Evolutionary conservation across 1,140 invertebrate genomes (phyloP).

Genomic region (Coelopa frigida): DNA sequence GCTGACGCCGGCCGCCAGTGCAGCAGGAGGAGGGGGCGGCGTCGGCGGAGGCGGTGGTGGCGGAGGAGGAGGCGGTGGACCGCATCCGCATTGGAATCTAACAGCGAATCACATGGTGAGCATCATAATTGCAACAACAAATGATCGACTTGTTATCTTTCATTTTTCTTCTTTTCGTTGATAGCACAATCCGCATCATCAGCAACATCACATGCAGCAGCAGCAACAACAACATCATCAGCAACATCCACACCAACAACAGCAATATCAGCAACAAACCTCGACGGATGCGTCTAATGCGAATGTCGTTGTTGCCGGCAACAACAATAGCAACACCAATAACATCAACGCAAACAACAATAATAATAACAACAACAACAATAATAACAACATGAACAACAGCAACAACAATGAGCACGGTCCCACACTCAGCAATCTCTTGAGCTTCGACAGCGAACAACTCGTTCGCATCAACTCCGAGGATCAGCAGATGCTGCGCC

Average conservation of each 20-base stretch:
- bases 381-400: conserved; percentile 9
- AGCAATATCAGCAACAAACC: conserved; percentile 18
- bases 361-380: conserved; percentile 12
- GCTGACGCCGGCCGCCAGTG: conserved; percentile 23
- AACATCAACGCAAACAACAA: conserved; percentile 2
- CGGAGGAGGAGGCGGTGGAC: background rate
- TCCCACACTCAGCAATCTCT: conserved; percentile 40
- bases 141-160: too few species aligned
- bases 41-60: conserved; percentile 7
- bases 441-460: conserved; percentile 48
- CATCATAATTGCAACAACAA: too few species aligned
- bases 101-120: conserved; percentile 33
- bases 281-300: background rate
- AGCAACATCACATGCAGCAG: too few species aligned
- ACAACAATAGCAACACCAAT: conserved; percentile 15
- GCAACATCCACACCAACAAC: conserved; percentile 19
- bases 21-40: background rate
- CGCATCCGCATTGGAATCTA: conserved; percentile 35
- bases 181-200: background rate
- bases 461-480: conserved; percentile 45
- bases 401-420: conserved; percentile 24
- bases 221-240: conserved; percentile 21
- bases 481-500: conserved; percentile 46
- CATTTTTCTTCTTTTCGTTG: too few species aligned
- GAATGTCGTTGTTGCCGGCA: too few species aligned